Conservation (phyloP, 2,888 invertebrate species). For the Torymus texanus region DNA sequence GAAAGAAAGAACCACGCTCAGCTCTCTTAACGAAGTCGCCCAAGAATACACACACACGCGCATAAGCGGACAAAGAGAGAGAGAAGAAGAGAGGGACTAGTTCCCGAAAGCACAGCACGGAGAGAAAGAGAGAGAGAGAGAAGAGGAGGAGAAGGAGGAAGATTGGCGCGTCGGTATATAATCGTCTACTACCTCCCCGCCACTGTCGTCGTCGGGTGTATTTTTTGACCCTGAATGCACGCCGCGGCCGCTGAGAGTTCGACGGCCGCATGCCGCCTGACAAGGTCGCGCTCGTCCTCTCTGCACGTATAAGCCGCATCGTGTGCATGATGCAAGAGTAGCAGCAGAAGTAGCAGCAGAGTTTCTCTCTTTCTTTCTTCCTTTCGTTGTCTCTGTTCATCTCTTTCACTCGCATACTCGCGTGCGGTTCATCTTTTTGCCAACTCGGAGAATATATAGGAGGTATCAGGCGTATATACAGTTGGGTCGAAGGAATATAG, state of each 20-base stretch:
- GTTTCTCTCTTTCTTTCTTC: neutral
- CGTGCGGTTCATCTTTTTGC: neutral
- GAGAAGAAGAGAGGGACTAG: constrained; percentile 20
- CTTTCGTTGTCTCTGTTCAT: neutral
- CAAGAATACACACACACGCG: constrained; percentile 28
- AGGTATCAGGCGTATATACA: no score
- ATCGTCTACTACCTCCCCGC: no score
- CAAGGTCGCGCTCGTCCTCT: constrained; percentile 62
- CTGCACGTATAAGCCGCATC: neutral
- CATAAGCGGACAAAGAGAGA: constrained; percentile 21
- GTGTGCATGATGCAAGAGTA: constrained; percentile 65
- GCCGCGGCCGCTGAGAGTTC: constrained; percentile 61
- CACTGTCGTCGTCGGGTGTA: constrained; percentile 56
- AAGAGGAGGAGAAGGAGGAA: constrained; percentile 6
- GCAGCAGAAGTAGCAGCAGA: no score
- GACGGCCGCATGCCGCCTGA: constrained; percentile 65
- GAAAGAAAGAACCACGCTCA: neutral
- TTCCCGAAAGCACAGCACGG: constrained; percentile 21
- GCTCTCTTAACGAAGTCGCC: constrained; percentile 34
- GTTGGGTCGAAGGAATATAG: no score
- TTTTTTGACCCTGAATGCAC: constrained; percentile 67
- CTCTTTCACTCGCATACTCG: neutral
- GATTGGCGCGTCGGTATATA: constrained; percentile 43
- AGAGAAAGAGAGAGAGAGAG: constrained; percentile 23
- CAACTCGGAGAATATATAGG: no score